Conservation (phyloP, 2,113 vertebrate species). For the Boleophthalmus pectinirostris region DNA sequence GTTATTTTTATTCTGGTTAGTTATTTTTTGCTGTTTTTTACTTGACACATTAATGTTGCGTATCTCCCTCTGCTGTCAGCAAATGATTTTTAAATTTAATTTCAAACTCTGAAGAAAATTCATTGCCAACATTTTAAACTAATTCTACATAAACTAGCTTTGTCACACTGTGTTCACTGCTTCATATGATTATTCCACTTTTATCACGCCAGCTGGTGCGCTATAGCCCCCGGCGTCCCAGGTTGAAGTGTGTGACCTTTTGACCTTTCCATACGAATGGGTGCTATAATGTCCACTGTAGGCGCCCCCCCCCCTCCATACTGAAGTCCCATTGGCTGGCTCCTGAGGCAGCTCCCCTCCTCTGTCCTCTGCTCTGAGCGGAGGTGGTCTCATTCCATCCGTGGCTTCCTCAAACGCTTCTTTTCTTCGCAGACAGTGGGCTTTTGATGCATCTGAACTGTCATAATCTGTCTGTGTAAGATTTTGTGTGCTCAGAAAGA, state of each 20-base stretch:
- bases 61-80: no score
- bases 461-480: background rate
- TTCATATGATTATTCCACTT: background rate
- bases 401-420: constrained; percentile 19
- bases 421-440: background rate
- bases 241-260: constrained; percentile 5
- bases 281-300: constrained; percentile 20
- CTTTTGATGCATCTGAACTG: background rate
- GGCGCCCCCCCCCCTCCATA: constrained; percentile 28
- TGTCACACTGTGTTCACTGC: background rate
- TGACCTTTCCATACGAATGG: constrained; percentile 22
- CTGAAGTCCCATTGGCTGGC: constrained; percentile 62
- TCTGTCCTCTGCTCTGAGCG: constrained; percentile 50
- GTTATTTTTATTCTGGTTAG: no score
- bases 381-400: constrained; percentile 40
- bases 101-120: no score
- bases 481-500: background rate
- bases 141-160: no score
- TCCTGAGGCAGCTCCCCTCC: constrained; percentile 34
- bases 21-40: no score
- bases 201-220: background rate
- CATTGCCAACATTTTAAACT: no score
- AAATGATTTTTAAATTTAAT: no score
- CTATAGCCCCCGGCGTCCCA: background rate
- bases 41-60: no score